Conservation (phyloP, 2,113 vertebrate species). For the Xenopus tropicalis region DNA sequence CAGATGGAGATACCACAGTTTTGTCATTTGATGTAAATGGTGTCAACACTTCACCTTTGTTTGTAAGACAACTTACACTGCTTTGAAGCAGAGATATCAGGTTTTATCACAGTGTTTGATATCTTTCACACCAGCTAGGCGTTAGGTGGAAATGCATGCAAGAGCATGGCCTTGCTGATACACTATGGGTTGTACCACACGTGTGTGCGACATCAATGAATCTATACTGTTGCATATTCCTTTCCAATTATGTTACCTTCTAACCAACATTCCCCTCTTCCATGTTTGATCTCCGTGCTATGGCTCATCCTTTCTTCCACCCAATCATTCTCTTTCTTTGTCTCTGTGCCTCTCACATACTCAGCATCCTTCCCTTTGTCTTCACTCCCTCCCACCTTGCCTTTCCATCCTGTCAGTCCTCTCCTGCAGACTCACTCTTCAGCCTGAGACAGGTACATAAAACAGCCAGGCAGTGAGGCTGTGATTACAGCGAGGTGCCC, state of each 20-base stretch:
- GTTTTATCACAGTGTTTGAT: too few species aligned
- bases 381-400: not conserved
- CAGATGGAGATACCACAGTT: too few species aligned
- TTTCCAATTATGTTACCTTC: not conserved
- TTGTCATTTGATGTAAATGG: too few species aligned
- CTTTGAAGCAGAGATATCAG: too few species aligned
- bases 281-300: not conserved
- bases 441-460: slow-evolving; percentile 42
- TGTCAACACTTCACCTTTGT: too few species aligned
- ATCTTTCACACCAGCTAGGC: too few species aligned
- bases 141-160: too few species aligned
- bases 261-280: not conserved
- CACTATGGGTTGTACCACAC: too few species aligned
- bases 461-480: slow-evolving; percentile 34
- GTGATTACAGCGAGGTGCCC: slow-evolving; percentile 37
- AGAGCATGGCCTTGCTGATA: too few species aligned
- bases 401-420: slow-evolving; percentile 23
- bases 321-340: not conserved
- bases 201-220: too few species aligned
- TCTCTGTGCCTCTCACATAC: not conserved
- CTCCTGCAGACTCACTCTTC: slow-evolving; percentile 20
- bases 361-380: not conserved
- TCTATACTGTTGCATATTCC: too few species aligned
- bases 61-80: too few species aligned
- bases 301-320: not conserved